Percentiles rank a stretch among this genome's conserved stretches.
Conservation (phyloP, 1,140 invertebrate species). For the Sipha flava region DNA sequence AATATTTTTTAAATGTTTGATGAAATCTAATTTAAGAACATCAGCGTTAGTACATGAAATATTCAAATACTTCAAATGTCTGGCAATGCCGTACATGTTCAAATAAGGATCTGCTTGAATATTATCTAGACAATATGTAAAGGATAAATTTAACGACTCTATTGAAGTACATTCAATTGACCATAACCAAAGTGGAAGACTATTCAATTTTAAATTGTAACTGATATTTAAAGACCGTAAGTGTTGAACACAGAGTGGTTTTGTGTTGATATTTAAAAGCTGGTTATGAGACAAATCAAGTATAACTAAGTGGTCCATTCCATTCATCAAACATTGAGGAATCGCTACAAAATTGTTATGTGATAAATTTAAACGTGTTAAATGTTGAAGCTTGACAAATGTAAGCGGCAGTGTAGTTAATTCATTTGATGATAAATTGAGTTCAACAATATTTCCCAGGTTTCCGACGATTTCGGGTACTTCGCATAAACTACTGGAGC, state of each 20-base stretch:
- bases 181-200: conserved; percentile 16
- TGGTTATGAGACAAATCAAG: conserved; percentile 12
- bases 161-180: not conserved
- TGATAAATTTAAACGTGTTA: not conserved
- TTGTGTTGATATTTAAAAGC: not conserved
- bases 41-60: not conserved
- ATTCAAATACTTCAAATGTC: not conserved
- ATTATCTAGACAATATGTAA: not conserved
- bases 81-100: conserved; percentile 5
- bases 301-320: not conserved
- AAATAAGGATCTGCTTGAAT: not conserved
- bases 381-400: not conserved
- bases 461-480: not conserved
- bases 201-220: not conserved
- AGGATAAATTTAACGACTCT: conserved; percentile 1
- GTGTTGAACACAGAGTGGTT: not conserved
- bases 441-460: not conserved
- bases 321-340: not conserved
- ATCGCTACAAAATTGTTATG: not conserved
- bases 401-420: not conserved
- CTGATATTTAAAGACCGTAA: not conserved
- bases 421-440: conserved; percentile 6
- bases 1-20: conserved; percentile 6
- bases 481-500: not conserved
- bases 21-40: not conserved